Percentiles rank a stretch among this genome's conserved stretches.
Conservation (phyloP, 2,797 vertebrate species). For the Microctenopoma lineatum region DNA sequence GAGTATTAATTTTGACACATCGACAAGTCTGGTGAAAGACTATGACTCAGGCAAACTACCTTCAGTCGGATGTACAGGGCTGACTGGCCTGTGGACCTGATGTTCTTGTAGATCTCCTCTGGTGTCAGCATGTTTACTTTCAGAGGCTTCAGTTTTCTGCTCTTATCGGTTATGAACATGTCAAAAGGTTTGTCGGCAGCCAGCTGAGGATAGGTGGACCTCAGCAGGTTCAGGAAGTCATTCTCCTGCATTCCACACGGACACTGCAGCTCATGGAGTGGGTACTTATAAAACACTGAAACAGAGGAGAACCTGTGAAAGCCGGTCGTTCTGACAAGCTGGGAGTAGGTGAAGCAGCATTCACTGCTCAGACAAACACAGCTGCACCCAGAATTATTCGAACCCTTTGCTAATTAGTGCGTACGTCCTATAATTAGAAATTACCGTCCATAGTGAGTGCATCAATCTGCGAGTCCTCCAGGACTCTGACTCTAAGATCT, state of each 20-base stretch:
- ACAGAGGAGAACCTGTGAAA: background rate
- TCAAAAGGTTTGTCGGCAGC: background rate
- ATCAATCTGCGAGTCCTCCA: constrained; percentile 24
- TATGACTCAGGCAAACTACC: constrained; percentile 16
- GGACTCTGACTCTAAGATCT: constrained; percentile 21
- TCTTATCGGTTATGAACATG: constrained; percentile 23
- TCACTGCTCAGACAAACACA: no score
- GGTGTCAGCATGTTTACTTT: background rate
- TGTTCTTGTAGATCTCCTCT: constrained; percentile 21
- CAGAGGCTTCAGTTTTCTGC: constrained; percentile 32
- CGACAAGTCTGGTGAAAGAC: no score
- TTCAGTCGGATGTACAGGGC: constrained; percentile 52
- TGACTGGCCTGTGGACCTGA: constrained; percentile 12
- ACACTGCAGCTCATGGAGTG: constrained; percentile 24
- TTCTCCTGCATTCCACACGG: constrained; percentile 20
- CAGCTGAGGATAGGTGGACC: constrained; percentile 47
- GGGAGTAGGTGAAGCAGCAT: no score
- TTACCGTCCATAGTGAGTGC: no score
- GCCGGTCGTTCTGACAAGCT: no score
- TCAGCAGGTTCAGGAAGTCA: constrained; percentile 41
- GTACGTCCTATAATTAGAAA: no score
- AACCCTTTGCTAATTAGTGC: no score
- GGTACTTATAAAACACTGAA: constrained; percentile 23
- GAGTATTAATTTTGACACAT: no score
- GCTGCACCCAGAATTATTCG: no score